A percentile compares a stretch with the other conserved stretches of the same genome.
Conservation (phyloP, 1,140 invertebrate genomes). For the Nasonia longicornis region DNA sequence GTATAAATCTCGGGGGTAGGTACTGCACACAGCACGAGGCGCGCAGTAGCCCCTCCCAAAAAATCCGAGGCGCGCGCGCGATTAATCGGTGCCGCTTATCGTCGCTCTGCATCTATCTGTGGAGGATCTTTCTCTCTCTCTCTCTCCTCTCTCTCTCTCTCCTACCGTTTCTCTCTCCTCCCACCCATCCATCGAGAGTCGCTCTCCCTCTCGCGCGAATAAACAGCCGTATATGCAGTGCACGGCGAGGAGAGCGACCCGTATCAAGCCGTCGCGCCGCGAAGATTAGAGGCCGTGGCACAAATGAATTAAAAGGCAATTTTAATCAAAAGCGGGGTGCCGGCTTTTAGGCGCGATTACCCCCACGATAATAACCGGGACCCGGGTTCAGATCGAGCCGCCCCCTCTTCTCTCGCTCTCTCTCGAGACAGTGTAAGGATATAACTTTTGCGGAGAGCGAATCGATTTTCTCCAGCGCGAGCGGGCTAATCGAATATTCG, state of each 20-base stretch:
- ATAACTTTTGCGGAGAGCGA: conserved; percentile 42
- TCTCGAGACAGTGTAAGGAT: conserved; percentile 48
- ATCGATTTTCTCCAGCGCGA: conserved; percentile 26
- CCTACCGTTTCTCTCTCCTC: background rate
- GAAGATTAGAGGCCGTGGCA: conserved; percentile 64
- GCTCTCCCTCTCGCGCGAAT: conserved; percentile 28
- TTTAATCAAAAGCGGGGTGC: conserved; percentile 67
- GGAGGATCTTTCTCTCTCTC: background rate
- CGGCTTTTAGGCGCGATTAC: conserved; percentile 68
- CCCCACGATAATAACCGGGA: conserved; percentile 65
- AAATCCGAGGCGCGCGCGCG: background rate
- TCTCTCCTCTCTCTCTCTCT: conserved; percentile 8
- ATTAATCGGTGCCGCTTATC: conserved; percentile 16
- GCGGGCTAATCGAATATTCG: conserved; percentile 45
- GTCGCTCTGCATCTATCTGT: background rate
- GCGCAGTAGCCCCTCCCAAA: background rate
- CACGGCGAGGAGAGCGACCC: background rate
- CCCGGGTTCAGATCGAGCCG: conserved; percentile 48
- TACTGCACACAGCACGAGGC: no score
- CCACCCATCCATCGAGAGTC: background rate
- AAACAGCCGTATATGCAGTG: conserved; percentile 25
- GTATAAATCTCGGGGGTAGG: background rate
- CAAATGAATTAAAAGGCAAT: conserved; percentile 70
- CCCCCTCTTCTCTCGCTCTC: conserved; percentile 44
- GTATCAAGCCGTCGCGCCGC: conserved; percentile 48